Evolutionary conservation across 2,113 vertebrate genomes (phyloP), one percentile per base, ranked within the genome.

Genomic region (Protomyctophum bolini): DNA sequence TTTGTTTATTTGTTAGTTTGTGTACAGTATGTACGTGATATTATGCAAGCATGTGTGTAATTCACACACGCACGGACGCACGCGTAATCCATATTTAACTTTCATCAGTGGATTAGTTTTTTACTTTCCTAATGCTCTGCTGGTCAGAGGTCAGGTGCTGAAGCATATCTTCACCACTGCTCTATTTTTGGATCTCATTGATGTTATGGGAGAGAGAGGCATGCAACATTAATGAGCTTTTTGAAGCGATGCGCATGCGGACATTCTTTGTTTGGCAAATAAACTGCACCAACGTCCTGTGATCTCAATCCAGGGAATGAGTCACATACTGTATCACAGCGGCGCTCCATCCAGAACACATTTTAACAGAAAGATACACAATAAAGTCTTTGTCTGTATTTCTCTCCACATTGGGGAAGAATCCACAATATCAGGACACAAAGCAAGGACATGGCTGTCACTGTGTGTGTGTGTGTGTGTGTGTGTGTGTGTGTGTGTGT

Each of bases 201-300:
- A 67, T 77, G 67, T 83, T 79, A 88, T 87, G 63, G 54, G 75
- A 67, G 73, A 66, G 62, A 72, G 64, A 55, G 69, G 70, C 70
- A 77, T 83, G 76, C 76, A 80, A 72, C 77, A 81, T 83, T 81
- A 77, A 91, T 82, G 70, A 80, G 65, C 69, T 82, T 83, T 8
- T 60, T 71, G 69, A 75, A 81, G 82, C 58, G 55, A 66, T 75
- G 67, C 14, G 77, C 73, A 76, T 77, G 70, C 5, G 70, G 75
- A 81, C 76, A 73, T 74, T 76, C 60, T 66, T 56, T 8, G 8
- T 63, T 70, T 86, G 72, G 85, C 83, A 77, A 49, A 41, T 41
- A 61, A 76, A 76, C 75, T 73, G 51, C 60, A 81, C 75, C 75
- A 76, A 80, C 77, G 72, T 83, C 73, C 68, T 80, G 55, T 86